Conservation (phyloP, 2,113 vertebrate genomes). For the Prionailurus bengalensis region DNA sequence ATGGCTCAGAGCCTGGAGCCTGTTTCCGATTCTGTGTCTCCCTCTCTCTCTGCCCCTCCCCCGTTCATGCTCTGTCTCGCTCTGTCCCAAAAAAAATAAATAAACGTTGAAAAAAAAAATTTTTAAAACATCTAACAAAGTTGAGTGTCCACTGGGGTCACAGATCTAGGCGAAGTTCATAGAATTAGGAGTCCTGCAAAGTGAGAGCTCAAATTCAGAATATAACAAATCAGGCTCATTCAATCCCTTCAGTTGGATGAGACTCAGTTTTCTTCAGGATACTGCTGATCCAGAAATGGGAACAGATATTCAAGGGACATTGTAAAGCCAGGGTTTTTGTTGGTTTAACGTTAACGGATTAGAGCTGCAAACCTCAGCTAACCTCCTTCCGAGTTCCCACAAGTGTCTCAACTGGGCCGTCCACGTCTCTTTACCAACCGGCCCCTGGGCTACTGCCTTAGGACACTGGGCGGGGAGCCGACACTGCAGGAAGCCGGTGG, state of each 20-base stretch:
- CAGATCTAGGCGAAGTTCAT: background rate
- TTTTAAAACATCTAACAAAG: background rate
- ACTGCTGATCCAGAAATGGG: conserved; percentile 42
- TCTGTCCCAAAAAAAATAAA: too few species aligned
- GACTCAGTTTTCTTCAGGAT: background rate
- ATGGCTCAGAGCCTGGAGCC: too few species aligned
- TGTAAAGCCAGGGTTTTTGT: conserved; percentile 21
- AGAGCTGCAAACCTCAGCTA: conserved; percentile 47
- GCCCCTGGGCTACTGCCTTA: background rate
- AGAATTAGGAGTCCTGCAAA: background rate
- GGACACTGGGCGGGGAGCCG: background rate
- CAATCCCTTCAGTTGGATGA: background rate
- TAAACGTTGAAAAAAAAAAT: too few species aligned
- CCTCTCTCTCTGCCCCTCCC: too few species aligned
- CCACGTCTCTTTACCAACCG: background rate
- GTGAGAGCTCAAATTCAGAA: conserved; percentile 50
- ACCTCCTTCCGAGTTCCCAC: conserved; percentile 13
- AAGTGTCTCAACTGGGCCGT: conserved; percentile 12
- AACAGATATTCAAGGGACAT: conserved; percentile 19
- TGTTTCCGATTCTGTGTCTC: too few species aligned
- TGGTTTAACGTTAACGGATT: conserved; percentile 20
- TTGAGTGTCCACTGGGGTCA: conserved; percentile 18
- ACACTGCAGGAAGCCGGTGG: conserved; percentile 3
- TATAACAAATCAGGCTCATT: conserved; percentile 19
- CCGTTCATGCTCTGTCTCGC: too few species aligned